Base-by-base conservation (phyloP, 1,140 invertebrate species). In the Achatina immaculata region DNA sequence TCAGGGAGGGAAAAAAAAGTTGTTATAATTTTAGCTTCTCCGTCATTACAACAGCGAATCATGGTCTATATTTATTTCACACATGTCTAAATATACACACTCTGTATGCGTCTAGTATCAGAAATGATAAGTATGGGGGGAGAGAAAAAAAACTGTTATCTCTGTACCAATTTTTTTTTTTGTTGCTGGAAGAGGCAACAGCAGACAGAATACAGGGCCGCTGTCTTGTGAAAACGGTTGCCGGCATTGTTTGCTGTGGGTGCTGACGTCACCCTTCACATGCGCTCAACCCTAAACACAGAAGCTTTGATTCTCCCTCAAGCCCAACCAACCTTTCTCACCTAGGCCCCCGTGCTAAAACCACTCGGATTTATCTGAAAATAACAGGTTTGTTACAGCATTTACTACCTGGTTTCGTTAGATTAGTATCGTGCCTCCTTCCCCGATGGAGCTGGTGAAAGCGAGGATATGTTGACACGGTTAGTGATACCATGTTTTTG, bases 261-360 rank as follows among this genome's bases (percentile, higher is more conserved):
- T 9, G n/a, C 36, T 72, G 69, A 72, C 69, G 69, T 72, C 69
- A 72, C 40, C 19, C 34, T 45, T 45, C 69, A 72, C 69, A 72
- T 72, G 69, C 69, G 69, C 69, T 72, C 69, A 72, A 72, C 38
- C 69, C 69, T 36, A 72, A 72, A 72, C 69, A 72, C 69, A 16
- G 16, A n/a, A 28, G 69, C 36, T 40, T 42, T 72, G 69, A 72
- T 72, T 72, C 69, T 28, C 69, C 19, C 19, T 31, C 69, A 28
- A 45, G 40, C 69, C 69, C 38, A 14, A 42, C 42, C 38, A 40
- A 38, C 40, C 69, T 72, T 72, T 72, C 69, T 72, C 69, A 72
- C 69, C 69, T 72, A 72, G 40, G 42, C 66, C 19, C 19, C 19
- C 14, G 36, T 42, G 69, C 43, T 9, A 42, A 43, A 72, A 43